Percentiles rank a stretch among this genome's conserved stretches.
Conservation (phyloP, 2,113 vertebrate genomes). For the Bos indicus region DNA sequence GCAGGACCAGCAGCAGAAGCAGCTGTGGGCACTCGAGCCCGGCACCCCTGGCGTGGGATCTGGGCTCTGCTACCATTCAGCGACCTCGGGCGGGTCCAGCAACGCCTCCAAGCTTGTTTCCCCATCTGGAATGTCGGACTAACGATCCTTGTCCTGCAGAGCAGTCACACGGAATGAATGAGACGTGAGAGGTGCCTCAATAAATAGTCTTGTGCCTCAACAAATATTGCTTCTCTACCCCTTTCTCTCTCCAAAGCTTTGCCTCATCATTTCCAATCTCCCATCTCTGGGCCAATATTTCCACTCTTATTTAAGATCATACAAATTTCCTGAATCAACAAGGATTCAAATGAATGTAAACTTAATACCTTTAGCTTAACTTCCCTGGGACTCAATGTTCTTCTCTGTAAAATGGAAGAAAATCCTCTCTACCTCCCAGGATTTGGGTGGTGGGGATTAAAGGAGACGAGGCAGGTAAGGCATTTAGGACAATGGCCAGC, state of each 20-base stretch:
- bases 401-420: neutral
- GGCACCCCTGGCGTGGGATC: neutral
- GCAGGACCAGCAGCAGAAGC: neutral
- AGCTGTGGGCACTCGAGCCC: neutral
- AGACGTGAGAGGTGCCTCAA: fast-evolving
- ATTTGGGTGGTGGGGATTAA: neutral
- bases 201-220: neutral
- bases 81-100: no score
- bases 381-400: neutral
- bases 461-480: neutral
- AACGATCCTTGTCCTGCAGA: no score
- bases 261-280: neutral
- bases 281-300: neutral
- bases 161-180: fast-evolving
- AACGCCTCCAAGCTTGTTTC: neutral
- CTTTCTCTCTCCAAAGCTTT: no score
- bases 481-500: fast-evolving
- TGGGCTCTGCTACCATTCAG: neutral
- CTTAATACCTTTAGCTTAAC: neutral
- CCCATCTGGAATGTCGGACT: neutral
- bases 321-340: neutral
- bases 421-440: neutral
- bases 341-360: neutral
- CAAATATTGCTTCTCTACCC: fast-evolving
- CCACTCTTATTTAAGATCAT: neutral